These are phyloP conservation scores for Camponotus pennsylvanicus DNA, from an alignment of 1,140 invertebrate species.

Conservation along the genomic window DNA sequence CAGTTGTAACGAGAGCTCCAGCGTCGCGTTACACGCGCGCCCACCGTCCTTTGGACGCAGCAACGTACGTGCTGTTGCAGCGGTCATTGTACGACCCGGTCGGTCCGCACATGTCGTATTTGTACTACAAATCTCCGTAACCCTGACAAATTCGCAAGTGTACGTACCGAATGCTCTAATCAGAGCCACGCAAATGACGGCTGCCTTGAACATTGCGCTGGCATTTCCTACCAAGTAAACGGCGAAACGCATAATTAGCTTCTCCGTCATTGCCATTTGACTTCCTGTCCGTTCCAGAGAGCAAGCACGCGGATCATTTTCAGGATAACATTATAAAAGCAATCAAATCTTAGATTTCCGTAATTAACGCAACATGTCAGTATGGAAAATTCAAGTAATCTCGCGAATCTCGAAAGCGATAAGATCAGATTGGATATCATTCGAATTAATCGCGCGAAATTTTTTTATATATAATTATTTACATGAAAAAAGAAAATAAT, in stretches of 20 bases:
- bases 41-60: conserved; percentile 7
- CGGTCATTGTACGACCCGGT: conserved; percentile 49
- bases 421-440: neutral
- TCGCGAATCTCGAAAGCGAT: neutral
- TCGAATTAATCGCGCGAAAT: neutral
- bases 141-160: conserved; percentile 64
- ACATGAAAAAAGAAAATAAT: neutral
- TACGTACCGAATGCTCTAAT: conserved; percentile 67
- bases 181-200: conserved; percentile 41
- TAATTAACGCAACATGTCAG: neutral
- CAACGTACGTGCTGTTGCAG: conserved; percentile 29
- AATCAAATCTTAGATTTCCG: neutral
- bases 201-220: conserved; percentile 38
- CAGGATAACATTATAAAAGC: conserved; percentile 28
- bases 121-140: conserved; percentile 75
- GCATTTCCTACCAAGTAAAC: conserved; percentile 44
- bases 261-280: conserved; percentile 5
- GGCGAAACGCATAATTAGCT: conserved; percentile 70
- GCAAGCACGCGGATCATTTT: neutral
- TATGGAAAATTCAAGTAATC: neutral
- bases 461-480: neutral
- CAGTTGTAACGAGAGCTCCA: conserved; percentile 72
- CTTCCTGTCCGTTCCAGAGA: neutral
- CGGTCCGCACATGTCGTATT: conserved; percentile 76
- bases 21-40: conserved; percentile 58